Base-by-base conservation (phyloP, 2,888 invertebrate genomes). In the Tipula unca region DNA sequence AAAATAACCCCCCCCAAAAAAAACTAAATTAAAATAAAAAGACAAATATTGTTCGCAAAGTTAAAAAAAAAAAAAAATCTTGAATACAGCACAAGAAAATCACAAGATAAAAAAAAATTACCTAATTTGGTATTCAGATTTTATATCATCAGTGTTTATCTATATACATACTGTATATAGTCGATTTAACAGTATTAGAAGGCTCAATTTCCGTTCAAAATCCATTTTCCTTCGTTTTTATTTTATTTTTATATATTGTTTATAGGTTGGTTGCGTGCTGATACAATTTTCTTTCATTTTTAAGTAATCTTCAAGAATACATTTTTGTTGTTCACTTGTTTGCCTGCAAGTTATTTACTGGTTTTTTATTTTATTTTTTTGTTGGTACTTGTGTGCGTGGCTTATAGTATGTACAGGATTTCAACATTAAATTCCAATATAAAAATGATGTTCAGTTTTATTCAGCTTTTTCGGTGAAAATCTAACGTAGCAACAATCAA, bases 171-270 rank as follows among this genome's bases (percentile, higher is more conserved):
- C n/a, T n/a, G n/a, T n/a, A n/a, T n/a, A 83, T 17, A 83, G 83
- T 83, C 83, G 83, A 83, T 83, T 83, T 83, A 83, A 83, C 83
- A 83, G 83, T 83, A 83, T 83, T 83, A 83, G 83, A 83, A 83
- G 83, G 83, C 29, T 83, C 83, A 83, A 83, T 83, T 83, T 83
- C 83, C 83, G 83, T 83, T 83, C 32, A 83, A 83, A 83, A 69
- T 69, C 69, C 69, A 69, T 69, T 69, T 69, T 69, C 69, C 13
- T 69, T 69, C 13, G 1, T 69, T 48, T 14, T n/a, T 48, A 10
- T 48, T 48, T 39, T 39, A 2, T 39, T 39, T 13, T 39, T 39
- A 10, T 39, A 5, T 69, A 25, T 10, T 69, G 25, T 69, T 25
- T 69, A 69, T 69, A 25, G 69, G 8, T 25, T 69, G n/a, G 20